These are phyloP conservation scores for Spermophilus dauricus DNA, from an alignment of 2,113 vertebrate species.

Conservation along the genomic window DNA sequence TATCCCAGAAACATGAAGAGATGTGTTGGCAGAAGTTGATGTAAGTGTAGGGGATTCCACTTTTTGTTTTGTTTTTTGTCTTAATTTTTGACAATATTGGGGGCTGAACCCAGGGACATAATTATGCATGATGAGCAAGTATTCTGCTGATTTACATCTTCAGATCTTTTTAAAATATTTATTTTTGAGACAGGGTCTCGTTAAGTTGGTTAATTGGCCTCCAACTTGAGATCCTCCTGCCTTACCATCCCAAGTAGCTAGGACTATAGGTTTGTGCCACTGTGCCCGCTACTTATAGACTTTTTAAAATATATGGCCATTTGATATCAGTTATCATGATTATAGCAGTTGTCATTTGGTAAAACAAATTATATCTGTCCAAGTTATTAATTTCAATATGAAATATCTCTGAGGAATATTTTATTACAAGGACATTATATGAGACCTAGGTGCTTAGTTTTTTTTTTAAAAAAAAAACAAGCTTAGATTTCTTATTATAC, in stretches of 20 bases:
- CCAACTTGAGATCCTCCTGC: too few relatives aligned
- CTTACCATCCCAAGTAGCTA: too few relatives aligned
- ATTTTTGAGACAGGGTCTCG: background rate
- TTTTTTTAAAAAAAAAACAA: background rate
- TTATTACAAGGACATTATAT: background rate
- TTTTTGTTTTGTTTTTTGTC: background rate
- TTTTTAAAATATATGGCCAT: background rate
- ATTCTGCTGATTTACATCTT: background rate
- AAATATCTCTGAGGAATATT: background rate
- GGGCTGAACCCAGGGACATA: background rate
- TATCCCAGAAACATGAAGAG: background rate
- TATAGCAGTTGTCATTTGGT: conserved; percentile 14
- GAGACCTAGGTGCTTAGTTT: conserved; percentile 8
- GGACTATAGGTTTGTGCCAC: background rate
- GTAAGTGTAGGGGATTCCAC: background rate
- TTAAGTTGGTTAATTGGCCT: background rate
- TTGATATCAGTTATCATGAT: background rate
- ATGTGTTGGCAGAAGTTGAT: background rate
- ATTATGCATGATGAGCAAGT: background rate
- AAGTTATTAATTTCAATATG: conserved; percentile 39
- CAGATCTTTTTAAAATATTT: background rate
- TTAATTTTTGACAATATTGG: background rate
- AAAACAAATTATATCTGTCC: background rate
- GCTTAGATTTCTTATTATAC: background rate
- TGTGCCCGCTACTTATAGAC: background rate